A percentile compares a stretch with the other conserved stretches of the same genome.
phyloP scores from a whole-genome alignment of 1,140 invertebrate species.

The Myzus persicae region DNA sequence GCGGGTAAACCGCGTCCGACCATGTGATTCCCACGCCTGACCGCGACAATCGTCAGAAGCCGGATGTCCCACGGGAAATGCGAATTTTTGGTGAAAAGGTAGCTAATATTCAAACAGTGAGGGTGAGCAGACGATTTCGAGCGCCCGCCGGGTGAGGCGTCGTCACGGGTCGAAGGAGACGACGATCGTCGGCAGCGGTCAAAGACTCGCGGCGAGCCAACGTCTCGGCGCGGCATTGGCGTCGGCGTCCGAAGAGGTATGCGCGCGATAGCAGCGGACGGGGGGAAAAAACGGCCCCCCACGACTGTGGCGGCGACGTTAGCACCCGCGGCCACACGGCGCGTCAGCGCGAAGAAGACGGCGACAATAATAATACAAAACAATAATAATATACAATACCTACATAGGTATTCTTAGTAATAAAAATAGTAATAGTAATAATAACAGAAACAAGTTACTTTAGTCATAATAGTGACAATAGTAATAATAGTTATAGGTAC shows the following conservation, averaged over 20 bases:
- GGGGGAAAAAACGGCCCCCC: not conserved
- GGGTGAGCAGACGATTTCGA: not conserved
- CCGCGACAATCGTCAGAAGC: not conserved
- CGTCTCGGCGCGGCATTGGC: not conserved
- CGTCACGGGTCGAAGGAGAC: not conserved
- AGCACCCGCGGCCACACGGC: not conserved
- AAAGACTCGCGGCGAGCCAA: not conserved
- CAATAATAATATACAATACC: not conserved
- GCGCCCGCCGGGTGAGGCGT: not conserved
- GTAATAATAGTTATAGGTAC: not conserved
- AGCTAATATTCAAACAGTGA: not conserved
- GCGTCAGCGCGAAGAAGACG: not conserved
- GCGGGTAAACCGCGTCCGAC: not conserved
- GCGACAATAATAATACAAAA: too few relatives aligned
- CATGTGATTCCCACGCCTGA: conserved; percentile 34
- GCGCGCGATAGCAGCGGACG: not conserved
- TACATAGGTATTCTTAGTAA: not conserved
- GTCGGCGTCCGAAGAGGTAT: not conserved
- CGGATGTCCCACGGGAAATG: not conserved
- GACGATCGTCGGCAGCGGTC: not conserved
- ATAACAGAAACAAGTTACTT: not conserved
- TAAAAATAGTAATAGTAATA: not conserved
- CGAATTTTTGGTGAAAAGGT: not conserved
- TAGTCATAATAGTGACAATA: not conserved
- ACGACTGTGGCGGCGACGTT: not conserved